phyloP scores from a whole-genome alignment of 1,140 invertebrate genomes.

The Drosophila eugracilis region DNA sequence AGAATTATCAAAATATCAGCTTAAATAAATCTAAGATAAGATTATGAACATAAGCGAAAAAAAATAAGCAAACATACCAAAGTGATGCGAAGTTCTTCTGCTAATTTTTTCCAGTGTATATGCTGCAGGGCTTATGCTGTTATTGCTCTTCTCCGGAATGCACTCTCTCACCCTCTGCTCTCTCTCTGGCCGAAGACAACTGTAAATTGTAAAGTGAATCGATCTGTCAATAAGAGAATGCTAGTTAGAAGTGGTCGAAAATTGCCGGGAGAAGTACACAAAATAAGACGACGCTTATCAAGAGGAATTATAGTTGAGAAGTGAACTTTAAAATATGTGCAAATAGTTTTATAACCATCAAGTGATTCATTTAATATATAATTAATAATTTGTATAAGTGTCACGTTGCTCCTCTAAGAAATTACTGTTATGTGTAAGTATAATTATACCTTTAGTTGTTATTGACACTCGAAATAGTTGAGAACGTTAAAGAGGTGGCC shows the following conservation, averaged over 20 bases:
- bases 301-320: background rate
- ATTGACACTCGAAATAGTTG: slow-evolving; percentile 1
- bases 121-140: slow-evolving; percentile 1
- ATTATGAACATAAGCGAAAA: no score
- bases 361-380: background rate
- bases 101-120: slow-evolving; percentile 1
- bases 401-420: slow-evolving; percentile 10
- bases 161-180: slow-evolving; percentile 7
- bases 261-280: background rate
- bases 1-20: no score
- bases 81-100: no score
- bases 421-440: background rate
- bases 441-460: background rate
- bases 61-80: background rate
- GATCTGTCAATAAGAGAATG: slow-evolving; percentile 16
- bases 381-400: slow-evolving; percentile 1
- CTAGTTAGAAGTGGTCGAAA: background rate
- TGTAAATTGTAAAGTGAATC: slow-evolving; percentile 12
- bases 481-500: slow-evolving; percentile 3
- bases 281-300: background rate
- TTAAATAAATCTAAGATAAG: no score
- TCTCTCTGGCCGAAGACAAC: slow-evolving; percentile 2
- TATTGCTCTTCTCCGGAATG: background rate
- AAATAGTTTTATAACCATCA: background rate
- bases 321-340: no score